Base-by-base conservation (phyloP, 1,140 invertebrate species). In the Habropoda laboriosa region DNA sequence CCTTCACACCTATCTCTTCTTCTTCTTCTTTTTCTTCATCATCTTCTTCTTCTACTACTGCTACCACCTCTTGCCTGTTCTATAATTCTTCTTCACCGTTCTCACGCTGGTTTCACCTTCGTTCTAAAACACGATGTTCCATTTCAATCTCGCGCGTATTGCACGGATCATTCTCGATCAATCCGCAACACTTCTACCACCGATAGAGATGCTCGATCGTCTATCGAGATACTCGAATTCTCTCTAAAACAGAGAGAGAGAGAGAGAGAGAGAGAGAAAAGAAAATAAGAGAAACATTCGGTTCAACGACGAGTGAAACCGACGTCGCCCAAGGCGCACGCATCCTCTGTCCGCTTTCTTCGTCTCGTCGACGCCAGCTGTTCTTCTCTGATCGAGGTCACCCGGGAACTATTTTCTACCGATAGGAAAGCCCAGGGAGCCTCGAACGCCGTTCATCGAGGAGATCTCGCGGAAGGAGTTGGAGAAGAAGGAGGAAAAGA, bases 371-470 rank as follows among this genome's bases (percentile, higher is more conserved):
- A 47, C 55, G 38, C 5, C 38, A 3, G 0, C 30, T 12, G n/a
- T 78, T n/a, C n/a, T n/a, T n/a, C 79, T 45, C 58, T 38, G 57
- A 66, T 51, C 71, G 79, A 77, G 84, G 74, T 89, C 83, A 88
- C 57, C 84, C 64, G 81, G 83, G 53, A 75, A 86, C 83, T 86
- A 47, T 87, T 90, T 86, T 89, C 80, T 74, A 87, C 80, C 40
- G 42, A 45, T 87, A 92, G 90, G 90, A 74, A 91, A 91, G 75
- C 81, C 86, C 75, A 84, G 76, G 71, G 90, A 90, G 71, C 81
- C 86, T 78, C 64, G 72, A 93, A 35, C 67, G n/a, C 55, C 53
- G 74, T 51, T 77, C 63, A 81, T 83, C 80, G 78, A 85, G 82
- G 72, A 80, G 80, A 66, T 66, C 32, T 83, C 61, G 32, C 86